A percentile compares a stretch with the other conserved stretches of the same genome.
Conservation (phyloP, 2,797 vertebrate genomes). For the Alauda arvensis region DNA sequence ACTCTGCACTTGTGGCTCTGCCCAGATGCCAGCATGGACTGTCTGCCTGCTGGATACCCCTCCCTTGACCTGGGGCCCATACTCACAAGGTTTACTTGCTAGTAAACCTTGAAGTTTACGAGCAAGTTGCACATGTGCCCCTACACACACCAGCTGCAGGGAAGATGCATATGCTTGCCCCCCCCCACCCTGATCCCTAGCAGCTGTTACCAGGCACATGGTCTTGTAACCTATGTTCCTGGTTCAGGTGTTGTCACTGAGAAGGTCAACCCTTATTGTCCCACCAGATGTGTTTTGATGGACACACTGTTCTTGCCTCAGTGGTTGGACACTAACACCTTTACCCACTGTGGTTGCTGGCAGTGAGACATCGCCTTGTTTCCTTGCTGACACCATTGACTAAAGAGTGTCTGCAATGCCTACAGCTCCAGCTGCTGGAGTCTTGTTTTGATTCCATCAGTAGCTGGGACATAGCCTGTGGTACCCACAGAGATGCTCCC, state of each 20-base stretch:
- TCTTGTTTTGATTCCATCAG: neutral
- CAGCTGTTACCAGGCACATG: neutral
- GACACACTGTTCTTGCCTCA: neutral
- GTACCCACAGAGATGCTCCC: neutral
- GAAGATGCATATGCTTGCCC: neutral
- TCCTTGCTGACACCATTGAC: neutral
- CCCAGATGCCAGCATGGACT: neutral
- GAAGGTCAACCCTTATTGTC: neutral
- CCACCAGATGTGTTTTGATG: neutral
- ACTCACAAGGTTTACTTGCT: no score
- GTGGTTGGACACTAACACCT: neutral
- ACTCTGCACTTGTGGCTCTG: neutral
- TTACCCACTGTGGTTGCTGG: neutral
- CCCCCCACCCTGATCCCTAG: neutral
- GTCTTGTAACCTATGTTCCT: neutral
- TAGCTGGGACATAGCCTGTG: neutral
- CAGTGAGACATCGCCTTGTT: neutral
- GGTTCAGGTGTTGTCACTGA: neutral
- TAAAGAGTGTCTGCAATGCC: neutral
- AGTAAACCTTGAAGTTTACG: neutral
- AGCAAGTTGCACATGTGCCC: neutral
- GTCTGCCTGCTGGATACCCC: neutral
- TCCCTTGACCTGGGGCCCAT: neutral
- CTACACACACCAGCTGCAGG: accelerated
- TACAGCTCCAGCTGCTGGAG: neutral